phyloP scores from a whole-genome alignment of 2,797 vertebrate genomes.

The Aulostomus chinensis region DNA sequence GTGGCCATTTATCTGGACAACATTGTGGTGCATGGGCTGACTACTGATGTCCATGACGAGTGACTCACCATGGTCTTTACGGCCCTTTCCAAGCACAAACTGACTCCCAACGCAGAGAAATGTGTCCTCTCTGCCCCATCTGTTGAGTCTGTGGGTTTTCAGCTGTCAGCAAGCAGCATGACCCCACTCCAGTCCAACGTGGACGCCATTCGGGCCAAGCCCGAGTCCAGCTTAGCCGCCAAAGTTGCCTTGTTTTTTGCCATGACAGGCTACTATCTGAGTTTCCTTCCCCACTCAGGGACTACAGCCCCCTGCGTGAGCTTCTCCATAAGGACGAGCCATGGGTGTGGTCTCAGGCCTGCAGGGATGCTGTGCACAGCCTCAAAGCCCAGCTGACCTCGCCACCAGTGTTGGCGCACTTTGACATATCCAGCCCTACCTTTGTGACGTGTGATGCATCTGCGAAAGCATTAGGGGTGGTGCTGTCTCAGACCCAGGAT shows the following conservation, averaged over 20 bases:
- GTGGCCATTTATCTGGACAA: not conserved
- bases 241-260: not conserved
- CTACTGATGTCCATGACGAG: not conserved
- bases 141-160: not conserved
- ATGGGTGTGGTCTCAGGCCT: not conserved
- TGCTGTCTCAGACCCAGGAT: not conserved
- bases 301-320: not conserved
- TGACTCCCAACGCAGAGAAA: not conserved
- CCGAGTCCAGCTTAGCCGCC: not conserved
- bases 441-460: not conserved
- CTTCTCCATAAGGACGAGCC: not conserved
- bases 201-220: not conserved
- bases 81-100: not conserved
- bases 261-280: not conserved
- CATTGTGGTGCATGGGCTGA: not conserved
- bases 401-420: not conserved
- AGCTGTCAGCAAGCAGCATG: not conserved
- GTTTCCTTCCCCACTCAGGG: not conserved
- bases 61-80: not conserved
- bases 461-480: not conserved
- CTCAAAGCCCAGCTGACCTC: not conserved
- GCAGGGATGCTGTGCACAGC: not conserved
- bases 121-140: not conserved
- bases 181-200: too few relatives aligned
- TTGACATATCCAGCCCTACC: not conserved